Base-by-base conservation (phyloP, 2,888 invertebrate genomes). In the Coelinius sp. region DNA sequence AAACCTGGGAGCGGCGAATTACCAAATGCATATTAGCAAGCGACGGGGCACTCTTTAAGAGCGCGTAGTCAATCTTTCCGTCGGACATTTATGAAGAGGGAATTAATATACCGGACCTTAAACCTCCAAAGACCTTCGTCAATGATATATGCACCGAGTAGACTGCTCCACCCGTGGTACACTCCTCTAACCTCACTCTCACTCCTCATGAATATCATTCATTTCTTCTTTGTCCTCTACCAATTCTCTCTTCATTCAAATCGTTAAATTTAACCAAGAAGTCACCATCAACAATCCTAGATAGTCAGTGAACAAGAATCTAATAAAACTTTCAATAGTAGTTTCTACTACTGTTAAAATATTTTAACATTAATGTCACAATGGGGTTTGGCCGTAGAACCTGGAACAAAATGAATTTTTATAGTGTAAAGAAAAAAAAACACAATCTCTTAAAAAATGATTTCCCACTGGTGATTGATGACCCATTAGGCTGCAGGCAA, bases 61-160 rank as follows among this genome's bases (percentile, higher is more conserved):
- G 82, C 83, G 80, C 80, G 87, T 87, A 87, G 87, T 87, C 86
- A 87, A 86, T 87, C 87, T 87, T 84, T 78, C 78, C 79, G 82
- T 74, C 81, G 81, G 87, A 87, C 87, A 77, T 87, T 87, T 87
- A 87, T 86, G 86, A 83, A 84, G 85, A 86, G 81, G 83, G 87
- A 87, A 87, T 87, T 87, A 87, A 87, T 87, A 86, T 87, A 86
- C 84, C 83, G 81, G 80, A 83, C 82, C 82, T 83, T 83, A 82
- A 83, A 83, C 84, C 83, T 80, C 77, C 81, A 79, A n/a, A 65
- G 81, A 82, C 81, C 82, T 85, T 84, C 82, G 76, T 74, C 79
- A 77, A 77, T 86, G 86, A 86, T 86, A 86, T 87, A 86, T 80
- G 84, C 80, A 82, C 82, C 80, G 81, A 79, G 76, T 70, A 12